A percentile compares a stretch with the other conserved stretches of the same genome.
Conservation (phyloP, 1,140 invertebrate genomes). For the Ostrea denselamellosa region DNA sequence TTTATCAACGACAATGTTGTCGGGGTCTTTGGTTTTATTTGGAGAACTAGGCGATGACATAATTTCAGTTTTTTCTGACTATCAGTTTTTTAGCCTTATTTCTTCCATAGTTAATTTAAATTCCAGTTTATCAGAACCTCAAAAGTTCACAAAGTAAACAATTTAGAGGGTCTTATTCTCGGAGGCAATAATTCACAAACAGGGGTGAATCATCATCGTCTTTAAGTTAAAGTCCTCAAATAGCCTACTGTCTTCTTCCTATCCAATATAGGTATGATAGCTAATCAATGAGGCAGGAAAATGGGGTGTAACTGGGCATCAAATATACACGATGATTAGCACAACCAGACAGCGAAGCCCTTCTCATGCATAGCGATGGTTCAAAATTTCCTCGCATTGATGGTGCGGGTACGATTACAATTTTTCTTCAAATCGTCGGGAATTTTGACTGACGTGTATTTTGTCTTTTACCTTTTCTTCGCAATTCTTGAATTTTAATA, state of each 20-base stretch:
- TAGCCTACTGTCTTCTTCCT: neutral
- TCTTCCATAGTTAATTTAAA: neutral
- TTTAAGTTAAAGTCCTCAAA: neutral
- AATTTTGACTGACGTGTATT: neutral
- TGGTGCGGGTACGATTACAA: neutral
- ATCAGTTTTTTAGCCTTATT: neutral
- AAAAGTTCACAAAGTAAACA: neutral
- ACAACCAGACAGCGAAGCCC: neutral
- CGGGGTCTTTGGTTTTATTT: neutral
- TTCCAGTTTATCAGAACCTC: neutral
- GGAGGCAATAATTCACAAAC: neutral
- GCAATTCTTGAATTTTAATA: neutral
- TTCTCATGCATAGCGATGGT: neutral
- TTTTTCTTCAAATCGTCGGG: conserved; percentile 1
- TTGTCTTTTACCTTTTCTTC: neutral
- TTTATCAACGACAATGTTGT: conserved; percentile 46
- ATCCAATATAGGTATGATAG: conserved; percentile 24
- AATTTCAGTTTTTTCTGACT: neutral
- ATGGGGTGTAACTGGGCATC: conserved; percentile 36
- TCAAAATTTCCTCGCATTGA: neutral
- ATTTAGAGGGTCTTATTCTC: neutral
- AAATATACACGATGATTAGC: conserved; percentile 13
- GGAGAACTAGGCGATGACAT: neutral
- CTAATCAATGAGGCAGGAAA: conserved; percentile 21
- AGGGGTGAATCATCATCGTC: neutral